Evolutionary conservation across 2,888 invertebrate genomes (phyloP).

Genomic region (Augochlorella aurata): DNA sequence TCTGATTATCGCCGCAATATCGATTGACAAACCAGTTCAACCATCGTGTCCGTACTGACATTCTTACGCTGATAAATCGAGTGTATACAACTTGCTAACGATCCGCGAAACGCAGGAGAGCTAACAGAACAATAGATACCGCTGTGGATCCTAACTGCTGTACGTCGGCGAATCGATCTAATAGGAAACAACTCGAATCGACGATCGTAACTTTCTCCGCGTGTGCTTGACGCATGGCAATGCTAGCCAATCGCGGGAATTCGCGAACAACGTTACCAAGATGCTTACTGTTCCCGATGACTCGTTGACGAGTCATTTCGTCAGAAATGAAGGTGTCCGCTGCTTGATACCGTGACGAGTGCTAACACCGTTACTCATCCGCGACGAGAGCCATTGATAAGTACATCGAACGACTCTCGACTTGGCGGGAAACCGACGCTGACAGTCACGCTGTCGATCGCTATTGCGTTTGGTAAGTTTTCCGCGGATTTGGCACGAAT

Average conservation of each 20-base stretch:
- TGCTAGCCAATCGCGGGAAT: not conserved
- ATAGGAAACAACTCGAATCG: not conserved
- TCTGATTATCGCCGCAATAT: not conserved
- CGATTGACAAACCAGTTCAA: not conserved
- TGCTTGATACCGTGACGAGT: constrained; percentile 16
- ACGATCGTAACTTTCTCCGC: not conserved
- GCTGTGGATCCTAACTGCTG: too few relatives aligned
- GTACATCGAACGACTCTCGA: constrained; percentile 14
- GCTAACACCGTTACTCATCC: constrained; percentile 36
- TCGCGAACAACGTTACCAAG: not conserved
- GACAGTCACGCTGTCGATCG: not conserved
- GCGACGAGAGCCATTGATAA: constrained; percentile 21
- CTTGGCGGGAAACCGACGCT: not conserved
- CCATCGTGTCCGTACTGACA: too few relatives aligned
- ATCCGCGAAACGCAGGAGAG: too few relatives aligned
- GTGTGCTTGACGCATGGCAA: not conserved
- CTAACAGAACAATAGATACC: too few relatives aligned
- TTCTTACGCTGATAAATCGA: too few relatives aligned
- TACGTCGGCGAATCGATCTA: not conserved
- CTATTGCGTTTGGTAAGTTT: constrained; percentile 4
- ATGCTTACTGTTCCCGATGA: not conserved
- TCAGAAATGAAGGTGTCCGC: constrained; percentile 19
- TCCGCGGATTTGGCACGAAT: not conserved
- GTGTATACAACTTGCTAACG: too few relatives aligned
- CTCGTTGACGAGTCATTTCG: not conserved